These are phyloP conservation scores for Andrena bucephala DNA, from an alignment of 2,888 invertebrate genomes.

Conservation along the genomic window DNA sequence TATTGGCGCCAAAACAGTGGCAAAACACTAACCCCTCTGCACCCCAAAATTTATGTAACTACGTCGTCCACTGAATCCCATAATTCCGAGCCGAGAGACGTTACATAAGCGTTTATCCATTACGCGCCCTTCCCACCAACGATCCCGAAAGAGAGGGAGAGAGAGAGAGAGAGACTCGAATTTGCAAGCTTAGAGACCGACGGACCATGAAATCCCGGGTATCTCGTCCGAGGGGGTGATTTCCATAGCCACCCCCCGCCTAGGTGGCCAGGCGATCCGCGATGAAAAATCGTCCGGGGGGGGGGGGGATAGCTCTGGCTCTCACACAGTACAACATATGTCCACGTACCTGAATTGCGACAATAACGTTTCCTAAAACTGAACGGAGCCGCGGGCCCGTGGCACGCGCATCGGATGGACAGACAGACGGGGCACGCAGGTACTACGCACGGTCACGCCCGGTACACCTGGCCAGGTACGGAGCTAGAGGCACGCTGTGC, in stretches of 20 bases:
- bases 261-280: background rate
- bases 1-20: background rate
- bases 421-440: constrained; percentile 64
- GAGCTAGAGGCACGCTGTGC: constrained; percentile 60
- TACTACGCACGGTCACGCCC: constrained; percentile 60
- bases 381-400: constrained; percentile 65
- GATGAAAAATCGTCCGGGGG: background rate
- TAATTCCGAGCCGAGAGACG: background rate
- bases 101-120: background rate
- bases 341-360: constrained; percentile 72
- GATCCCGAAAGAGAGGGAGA: background rate
- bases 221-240: constrained; percentile 11
- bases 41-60: too few relatives aligned
- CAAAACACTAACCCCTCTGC: background rate
- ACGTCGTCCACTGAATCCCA: too few relatives aligned
- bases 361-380: constrained; percentile 73
- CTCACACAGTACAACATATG: constrained; percentile 7
- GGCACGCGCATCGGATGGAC: constrained; percentile 68
- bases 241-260: constrained; percentile 21
- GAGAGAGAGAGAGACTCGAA: background rate
- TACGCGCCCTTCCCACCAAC: background rate
- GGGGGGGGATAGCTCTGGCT: background rate
- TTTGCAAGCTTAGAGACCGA: background rate
- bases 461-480: constrained; percentile 66
- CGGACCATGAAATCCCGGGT: background rate